These are phyloP conservation scores for Hemithea aestivaria DNA, from an alignment of 2,888 invertebrate species.

Conservation along the genomic window DNA sequence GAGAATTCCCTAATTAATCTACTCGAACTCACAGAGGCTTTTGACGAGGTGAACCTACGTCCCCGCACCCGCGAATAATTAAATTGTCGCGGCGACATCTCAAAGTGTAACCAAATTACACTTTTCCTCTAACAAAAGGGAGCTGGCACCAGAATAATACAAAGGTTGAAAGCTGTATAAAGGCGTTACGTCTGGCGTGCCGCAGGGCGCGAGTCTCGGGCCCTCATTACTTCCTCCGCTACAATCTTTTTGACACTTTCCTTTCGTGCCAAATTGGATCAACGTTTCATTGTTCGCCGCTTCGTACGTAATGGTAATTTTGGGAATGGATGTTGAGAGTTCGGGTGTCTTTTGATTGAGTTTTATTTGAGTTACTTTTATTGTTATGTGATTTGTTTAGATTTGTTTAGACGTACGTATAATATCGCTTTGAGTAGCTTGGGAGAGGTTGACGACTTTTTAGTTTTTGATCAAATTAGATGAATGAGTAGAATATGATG, in stretches of 20 bases:
- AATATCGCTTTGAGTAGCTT: too few relatives aligned
- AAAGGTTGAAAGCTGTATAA: conserved; percentile 72
- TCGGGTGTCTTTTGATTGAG: conserved; percentile 39
- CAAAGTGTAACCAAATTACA: conserved; percentile 77
- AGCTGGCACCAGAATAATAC: conserved; percentile 51
- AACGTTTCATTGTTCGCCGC: conserved; percentile 52
- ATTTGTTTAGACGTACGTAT: conserved; percentile 1
- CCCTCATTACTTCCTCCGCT: conserved; percentile 59
- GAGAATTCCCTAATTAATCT: conserved; percentile 45
- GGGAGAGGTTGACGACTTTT: too few relatives aligned
- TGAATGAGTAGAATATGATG: too few relatives aligned
- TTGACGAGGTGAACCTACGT: conserved; percentile 66
- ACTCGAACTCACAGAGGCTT: conserved; percentile 56
- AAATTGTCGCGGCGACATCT: conserved; percentile 75
- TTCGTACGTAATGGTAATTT: conserved; percentile 54
- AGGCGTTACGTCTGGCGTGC: conserved; percentile 56
- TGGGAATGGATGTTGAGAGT: conserved; percentile 36
- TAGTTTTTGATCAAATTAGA: too few relatives aligned
- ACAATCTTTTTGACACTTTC: conserved; percentile 65
- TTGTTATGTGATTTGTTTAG: conserved; percentile 12
- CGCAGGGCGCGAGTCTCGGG: conserved; percentile 55
- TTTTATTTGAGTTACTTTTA: conserved; percentile 23
- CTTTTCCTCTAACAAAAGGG: conserved; percentile 68
- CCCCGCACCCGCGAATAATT: conserved; percentile 65
- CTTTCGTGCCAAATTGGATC: conserved; percentile 65